Conservation (phyloP, 1,140 invertebrate species). For the Trichonephila clavipes region DNA sequence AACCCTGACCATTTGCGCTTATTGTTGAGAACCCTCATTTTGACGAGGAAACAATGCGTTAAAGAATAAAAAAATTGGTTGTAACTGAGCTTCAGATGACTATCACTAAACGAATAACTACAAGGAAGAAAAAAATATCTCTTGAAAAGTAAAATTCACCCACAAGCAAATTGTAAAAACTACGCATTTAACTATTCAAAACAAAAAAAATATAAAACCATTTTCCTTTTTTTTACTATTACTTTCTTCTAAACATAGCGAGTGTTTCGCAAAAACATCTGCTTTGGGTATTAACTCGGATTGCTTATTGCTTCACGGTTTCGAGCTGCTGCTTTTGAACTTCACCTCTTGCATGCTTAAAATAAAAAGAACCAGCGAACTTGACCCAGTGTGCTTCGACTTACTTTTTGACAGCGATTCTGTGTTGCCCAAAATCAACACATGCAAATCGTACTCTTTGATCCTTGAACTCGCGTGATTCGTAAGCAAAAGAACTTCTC, state of each 20-base stretch:
- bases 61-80: neutral
- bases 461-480: neutral
- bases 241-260: neutral
- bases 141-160: no score
- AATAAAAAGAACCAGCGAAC: neutral
- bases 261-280: neutral
- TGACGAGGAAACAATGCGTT: neutral
- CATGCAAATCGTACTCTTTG: neutral
- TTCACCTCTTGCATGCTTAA: neutral
- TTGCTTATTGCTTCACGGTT: conserved; percentile 19
- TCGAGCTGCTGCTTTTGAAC: conserved; percentile 14
- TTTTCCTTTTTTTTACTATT: no score
- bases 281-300: neutral
- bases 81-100: neutral
- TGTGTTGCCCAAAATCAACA: conserved; percentile 24
- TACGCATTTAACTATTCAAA: neutral
- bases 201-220: neutral
- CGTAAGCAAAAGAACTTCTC: no score
- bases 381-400: neutral
- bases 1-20: conserved; percentile 3
- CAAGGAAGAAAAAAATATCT: neutral
- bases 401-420: neutral
- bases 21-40: neutral
- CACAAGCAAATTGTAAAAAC: neutral
- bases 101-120: neutral